These are phyloP conservation scores for Hirundichthys speculiger DNA, from an alignment of 2,113 vertebrate species.

Conservation along the genomic window DNA sequence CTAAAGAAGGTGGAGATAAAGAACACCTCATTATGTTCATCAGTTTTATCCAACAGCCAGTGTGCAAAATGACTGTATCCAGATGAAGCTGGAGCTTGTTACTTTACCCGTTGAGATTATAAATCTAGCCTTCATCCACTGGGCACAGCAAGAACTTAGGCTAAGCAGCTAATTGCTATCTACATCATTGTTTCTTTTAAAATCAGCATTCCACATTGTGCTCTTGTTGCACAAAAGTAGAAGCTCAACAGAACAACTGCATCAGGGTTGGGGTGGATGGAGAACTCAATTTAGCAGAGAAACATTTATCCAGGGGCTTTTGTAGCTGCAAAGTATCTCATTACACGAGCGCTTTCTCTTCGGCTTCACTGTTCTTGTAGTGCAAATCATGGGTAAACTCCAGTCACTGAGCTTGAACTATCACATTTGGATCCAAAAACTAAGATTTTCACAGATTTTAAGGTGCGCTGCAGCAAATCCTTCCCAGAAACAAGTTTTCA, in stretches of 20 bases:
- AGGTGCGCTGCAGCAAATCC: slow-evolving; percentile 16
- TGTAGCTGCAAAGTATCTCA: slow-evolving; percentile 9
- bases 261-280: background rate
- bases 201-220: background rate
- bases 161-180: slow-evolving; percentile 15
- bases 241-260: background rate
- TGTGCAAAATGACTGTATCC: slow-evolving; percentile 16
- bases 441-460: slow-evolving; percentile 25
- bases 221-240: background rate
- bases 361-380: background rate
- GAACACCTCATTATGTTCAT: slow-evolving; percentile 15
- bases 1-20: slow-evolving; percentile 10
- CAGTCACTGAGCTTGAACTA: slow-evolving; percentile 5
- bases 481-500: slow-evolving; percentile 16
- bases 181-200: slow-evolving; percentile 3
- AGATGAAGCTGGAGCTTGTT: slow-evolving; percentile 48
- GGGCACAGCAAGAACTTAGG: slow-evolving; percentile 14
- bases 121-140: slow-evolving; percentile 27
- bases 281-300: slow-evolving; percentile 10
- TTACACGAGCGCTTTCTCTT: slow-evolving; percentile 1
- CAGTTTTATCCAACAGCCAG: slow-evolving; percentile 12
- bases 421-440: slow-evolving; percentile 16
- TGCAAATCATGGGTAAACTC: slow-evolving; percentile 19
- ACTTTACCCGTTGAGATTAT: slow-evolving; percentile 35
- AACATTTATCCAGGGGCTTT: background rate